Base-by-base conservation (phyloP, 1,140 invertebrate species). In the Pseudoatta argentina region DNA sequence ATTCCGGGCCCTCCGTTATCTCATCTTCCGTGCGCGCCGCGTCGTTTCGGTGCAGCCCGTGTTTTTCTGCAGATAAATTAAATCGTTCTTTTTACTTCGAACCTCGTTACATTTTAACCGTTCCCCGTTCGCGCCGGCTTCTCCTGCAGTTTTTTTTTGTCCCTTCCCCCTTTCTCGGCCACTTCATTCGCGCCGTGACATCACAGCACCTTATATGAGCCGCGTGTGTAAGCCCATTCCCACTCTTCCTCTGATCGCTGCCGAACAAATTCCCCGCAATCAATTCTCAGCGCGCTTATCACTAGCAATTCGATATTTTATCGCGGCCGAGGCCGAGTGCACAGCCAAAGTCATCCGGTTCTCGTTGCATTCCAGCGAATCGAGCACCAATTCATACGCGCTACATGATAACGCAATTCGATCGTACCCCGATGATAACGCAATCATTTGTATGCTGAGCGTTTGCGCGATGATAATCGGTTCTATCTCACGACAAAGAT, bases 401-500 rank as follows among this genome's bases (percentile, higher is more conserved):
- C 79, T 61, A 63, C 39, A 44, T 75, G 79, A 82, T 82, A 82
- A 82, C 66, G 55, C 79, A 21, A 82, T 75, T 87, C 61, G 57
- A 78, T 6, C 76, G 59, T 86, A 51, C 18, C 12, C 30, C 27
- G 34, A 18, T 79, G 88, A 89, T 86, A 89, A 82, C 76, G 64
- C 76, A 66, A 89, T 89, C 88, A 77, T 86, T 89, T 81, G 71
- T 86, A 89, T 71, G 87, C 79, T 51, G 67, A 66, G 44, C 51
- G 44, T 75, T 87, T 81, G 67, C 21, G 27, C 76, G 87, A 89
- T 82, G 79, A 24, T 88, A 79, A 91, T 83, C 89, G 79, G 39
- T 75, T 61, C 57, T 59, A 51, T 69, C 53, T 48, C 34, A 21
- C 8, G 27, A 55, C 24, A n/a, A 34, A 44, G 24, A 48, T 48